These are phyloP conservation scores for Pachyuromys duprasi DNA, from an alignment of 2,797 vertebrate species.

Conservation along the genomic window DNA sequence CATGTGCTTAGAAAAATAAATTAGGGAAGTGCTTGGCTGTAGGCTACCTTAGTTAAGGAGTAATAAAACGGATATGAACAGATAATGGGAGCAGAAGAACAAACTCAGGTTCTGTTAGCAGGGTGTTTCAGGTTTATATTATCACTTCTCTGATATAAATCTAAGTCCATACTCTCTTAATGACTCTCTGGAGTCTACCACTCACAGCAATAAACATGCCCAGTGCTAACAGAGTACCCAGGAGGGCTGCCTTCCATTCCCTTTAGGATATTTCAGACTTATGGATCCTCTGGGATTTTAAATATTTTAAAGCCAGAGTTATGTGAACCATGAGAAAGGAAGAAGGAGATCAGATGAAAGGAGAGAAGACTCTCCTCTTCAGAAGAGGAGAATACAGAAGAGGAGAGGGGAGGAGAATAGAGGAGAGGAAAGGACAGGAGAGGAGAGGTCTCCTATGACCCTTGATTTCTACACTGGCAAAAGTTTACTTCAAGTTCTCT, in stretches of 20 bases:
- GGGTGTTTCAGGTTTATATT: conserved; percentile 67
- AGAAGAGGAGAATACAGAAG: too few species aligned
- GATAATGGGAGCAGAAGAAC: conserved; percentile 47
- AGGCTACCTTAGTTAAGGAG: conserved; percentile 68
- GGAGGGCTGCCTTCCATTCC: not conserved
- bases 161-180: conserved; percentile 50
- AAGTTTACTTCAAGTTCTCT: conserved; percentile 15
- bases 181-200: conserved; percentile 39
- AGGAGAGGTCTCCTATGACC: not conserved
- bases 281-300: not conserved
- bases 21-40: conserved; percentile 56
- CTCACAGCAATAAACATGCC: conserved; percentile 43
- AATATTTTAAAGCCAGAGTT: conserved; percentile 43
- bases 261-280: not conserved
- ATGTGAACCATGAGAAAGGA: not conserved
- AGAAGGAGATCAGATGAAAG: not conserved
- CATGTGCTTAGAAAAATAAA: conserved; percentile 71
- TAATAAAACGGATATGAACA: conserved; percentile 73
- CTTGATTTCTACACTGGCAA: not conserved
- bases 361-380: too few species aligned
- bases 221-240: not conserved
- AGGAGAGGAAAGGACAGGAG: too few species aligned
- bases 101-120: conserved; percentile 58
- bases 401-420: not conserved
- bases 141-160: conserved; percentile 66